These are phyloP conservation scores for Plebejus argus DNA, from an alignment of 2,888 invertebrate genomes.

Conservation along the genomic window DNA sequence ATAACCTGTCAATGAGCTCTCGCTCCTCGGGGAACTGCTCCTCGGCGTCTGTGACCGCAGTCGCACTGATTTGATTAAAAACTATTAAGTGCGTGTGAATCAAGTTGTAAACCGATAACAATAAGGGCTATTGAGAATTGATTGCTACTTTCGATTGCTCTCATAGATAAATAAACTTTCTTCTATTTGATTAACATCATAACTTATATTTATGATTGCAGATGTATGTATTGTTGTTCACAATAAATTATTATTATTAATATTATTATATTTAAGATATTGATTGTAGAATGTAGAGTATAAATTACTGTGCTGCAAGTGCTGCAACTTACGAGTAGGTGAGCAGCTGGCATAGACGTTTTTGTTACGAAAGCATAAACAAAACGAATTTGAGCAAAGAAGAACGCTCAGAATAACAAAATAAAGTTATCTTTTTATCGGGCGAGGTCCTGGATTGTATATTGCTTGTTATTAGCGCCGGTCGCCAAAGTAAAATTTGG, in stretches of 20 bases:
- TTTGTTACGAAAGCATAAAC: background rate
- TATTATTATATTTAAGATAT: too few relatives aligned
- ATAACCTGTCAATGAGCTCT: slow-evolving; percentile 81
- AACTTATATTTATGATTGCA: too few relatives aligned
- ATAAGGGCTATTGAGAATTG: background rate
- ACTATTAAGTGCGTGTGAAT: slow-evolving; percentile 66
- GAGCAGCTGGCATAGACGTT: background rate
- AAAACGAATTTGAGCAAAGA: slow-evolving; percentile 11
- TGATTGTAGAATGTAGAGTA: too few relatives aligned
- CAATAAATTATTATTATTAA: too few relatives aligned
- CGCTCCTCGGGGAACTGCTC: slow-evolving; percentile 67
- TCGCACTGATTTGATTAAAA: slow-evolving; percentile 75
- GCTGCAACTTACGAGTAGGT: background rate
- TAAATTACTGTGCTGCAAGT: background rate
- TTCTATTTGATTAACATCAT: background rate
- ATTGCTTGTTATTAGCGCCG: slow-evolving; percentile 73
- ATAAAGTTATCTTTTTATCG: slow-evolving; percentile 23
- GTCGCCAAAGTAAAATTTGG: slow-evolving; percentile 75
- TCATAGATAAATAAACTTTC: background rate
- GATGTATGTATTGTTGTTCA: too few relatives aligned
- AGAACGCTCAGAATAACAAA: background rate
- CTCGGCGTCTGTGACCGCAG: slow-evolving; percentile 65
- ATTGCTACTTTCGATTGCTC: background rate
- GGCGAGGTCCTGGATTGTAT: slow-evolving; percentile 53
- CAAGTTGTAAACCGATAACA: slow-evolving; percentile 31